Evolutionary conservation across 2,113 vertebrate species (phyloP), one percentile per base, ranked within the genome.

Genomic region (Misgurnus anguillicaudatus): DNA sequence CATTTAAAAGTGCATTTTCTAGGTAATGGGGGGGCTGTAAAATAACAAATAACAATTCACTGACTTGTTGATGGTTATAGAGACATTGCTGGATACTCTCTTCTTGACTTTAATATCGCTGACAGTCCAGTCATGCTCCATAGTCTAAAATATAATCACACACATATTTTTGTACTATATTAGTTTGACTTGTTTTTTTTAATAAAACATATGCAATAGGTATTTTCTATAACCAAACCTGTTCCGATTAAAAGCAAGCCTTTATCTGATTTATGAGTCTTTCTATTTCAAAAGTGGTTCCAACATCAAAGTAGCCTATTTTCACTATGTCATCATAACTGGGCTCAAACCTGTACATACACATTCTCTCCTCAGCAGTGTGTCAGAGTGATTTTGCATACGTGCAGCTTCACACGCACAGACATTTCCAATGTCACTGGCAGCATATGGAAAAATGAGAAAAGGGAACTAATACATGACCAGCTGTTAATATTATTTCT

Each of bases 381-480:
- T 51, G 65, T 21, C 63, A 45, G 48, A 63, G 7, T 63, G 13
- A 14, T 64, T 48, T 9, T 71, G 82, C 62, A 57, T 78, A 84
- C 74, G 82, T 84, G 82, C 78, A 73, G 68, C n/a, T 74, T 68
- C 11, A 63, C 82, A 84, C 69, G 78, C 3, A 57, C 62, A 62
- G 53, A 72, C 21, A 69, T 76, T 65, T 66, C 41, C n/a, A 72
- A 41, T 58, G 64, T 36, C 51, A 83, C 39, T 36, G 45, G 5
- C 16, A 71, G 61, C 42, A 36, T 42, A 4, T 55, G 77, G 67
- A 74, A 76, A 81, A 81, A 75, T 3, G 5, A 9, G 31, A 60
- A 67, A 36, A 73, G 24, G 39, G 42, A 74, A 39, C 16, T 39
- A 47, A 60, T 47, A 71, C 21, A 42, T 57, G 45, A 11, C 19